phyloP scores from a whole-genome alignment of 2,888 invertebrate species.

The Psylliodes chrysocephalus region DNA sequence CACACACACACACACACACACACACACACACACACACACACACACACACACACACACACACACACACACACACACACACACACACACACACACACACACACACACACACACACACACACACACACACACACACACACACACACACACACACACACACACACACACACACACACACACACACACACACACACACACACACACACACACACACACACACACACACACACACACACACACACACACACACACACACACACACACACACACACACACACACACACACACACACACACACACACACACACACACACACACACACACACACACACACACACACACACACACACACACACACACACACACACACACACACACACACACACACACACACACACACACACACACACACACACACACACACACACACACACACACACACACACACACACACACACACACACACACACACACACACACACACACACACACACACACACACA shows the following conservation, averaged over 20 bases:
- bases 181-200: slow-evolving; percentile 12
- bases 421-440: slow-evolving; percentile 28
- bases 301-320: slow-evolving; percentile 1
- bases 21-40: slow-evolving; percentile 15
- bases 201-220: slow-evolving; percentile 15
- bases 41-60: slow-evolving; percentile 17
- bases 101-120: slow-evolving; percentile 17
- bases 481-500: slow-evolving; percentile 27
- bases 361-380: slow-evolving; percentile 28
- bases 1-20: slow-evolving; percentile 13
- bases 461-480: slow-evolving; percentile 25
- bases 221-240: slow-evolving; percentile 13
- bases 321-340: slow-evolving; percentile 19
- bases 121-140: slow-evolving; percentile 18
- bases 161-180: slow-evolving; percentile 16
- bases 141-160: slow-evolving; percentile 19
- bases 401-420: slow-evolving; percentile 27
- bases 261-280: slow-evolving; percentile 14
- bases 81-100: slow-evolving; percentile 14
- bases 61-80: slow-evolving; percentile 16
- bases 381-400: slow-evolving; percentile 28
- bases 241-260: slow-evolving; percentile 13
- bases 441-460: slow-evolving; percentile 27
- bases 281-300: slow-evolving; percentile 15
- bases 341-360: slow-evolving; percentile 22